A percentile compares a stretch with the other conserved stretches of the same genome.
phyloP scores from a whole-genome alignment of 2,888 invertebrate genomes.

The Agrotis ipsilon region DNA sequence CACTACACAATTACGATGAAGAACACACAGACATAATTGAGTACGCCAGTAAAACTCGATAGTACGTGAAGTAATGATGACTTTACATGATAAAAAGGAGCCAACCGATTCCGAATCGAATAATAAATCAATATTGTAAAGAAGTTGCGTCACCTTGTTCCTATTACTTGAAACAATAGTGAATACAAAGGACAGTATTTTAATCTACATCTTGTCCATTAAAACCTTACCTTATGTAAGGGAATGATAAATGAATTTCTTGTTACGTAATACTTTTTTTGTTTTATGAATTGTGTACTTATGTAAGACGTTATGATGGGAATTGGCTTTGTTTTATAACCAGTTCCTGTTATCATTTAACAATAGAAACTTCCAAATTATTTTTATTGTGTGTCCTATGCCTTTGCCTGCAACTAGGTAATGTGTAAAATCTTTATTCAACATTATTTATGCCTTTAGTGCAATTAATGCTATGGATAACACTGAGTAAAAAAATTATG shows the following conservation, averaged over 20 bases:
- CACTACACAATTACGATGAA: too few species aligned
- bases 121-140: slow-evolving; percentile 57
- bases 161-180: slow-evolving; percentile 79
- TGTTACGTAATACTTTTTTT: slow-evolving; percentile 15
- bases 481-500: background rate
- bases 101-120: slow-evolving; percentile 35
- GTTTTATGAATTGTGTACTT: slow-evolving; percentile 17
- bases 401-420: too few species aligned
- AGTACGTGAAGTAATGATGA: background rate
- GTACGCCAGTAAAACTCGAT: background rate
- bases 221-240: slow-evolving; percentile 49
- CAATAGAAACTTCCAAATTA: too few species aligned
- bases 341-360: too few species aligned
- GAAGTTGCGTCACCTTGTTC: slow-evolving; percentile 63
- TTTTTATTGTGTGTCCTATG: too few species aligned
- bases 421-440: too few species aligned
- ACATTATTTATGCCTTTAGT: too few species aligned
- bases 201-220: slow-evolving; percentile 79
- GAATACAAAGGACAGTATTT: slow-evolving; percentile 78
- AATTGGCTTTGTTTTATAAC: slow-evolving; percentile 17
- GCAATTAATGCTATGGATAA: too few species aligned
- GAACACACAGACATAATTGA: background rate
- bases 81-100: slow-evolving; percentile 25
- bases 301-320: slow-evolving; percentile 8
- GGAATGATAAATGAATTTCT: slow-evolving; percentile 60